Evolutionary conservation across 1,140 invertebrate species (phyloP), one percentile per base, ranked within the genome.

Genomic region (Pseudomyrmex flavicornis): DNA sequence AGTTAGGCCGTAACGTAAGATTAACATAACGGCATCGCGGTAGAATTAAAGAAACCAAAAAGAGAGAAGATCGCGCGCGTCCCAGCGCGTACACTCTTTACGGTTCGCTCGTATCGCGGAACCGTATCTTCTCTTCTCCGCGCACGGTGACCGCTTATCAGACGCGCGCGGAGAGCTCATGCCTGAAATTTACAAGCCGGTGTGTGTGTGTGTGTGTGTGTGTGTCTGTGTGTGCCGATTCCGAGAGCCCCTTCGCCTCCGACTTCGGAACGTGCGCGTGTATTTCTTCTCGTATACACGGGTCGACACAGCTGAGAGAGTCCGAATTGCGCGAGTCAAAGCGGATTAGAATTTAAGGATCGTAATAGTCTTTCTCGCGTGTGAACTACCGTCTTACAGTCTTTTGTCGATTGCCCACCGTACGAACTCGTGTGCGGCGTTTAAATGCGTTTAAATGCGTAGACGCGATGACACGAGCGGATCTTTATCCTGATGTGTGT

Each of bases 61-160:
- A 87, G 77, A 90, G 85, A 85, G 84, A 85, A 85, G 88, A 87
- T 73, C 85, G 59, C 85, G 66, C 62, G 65, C 69, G 84, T 63
- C 35, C 13, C 70, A 26, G 20, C 80, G 68, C 10, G 54, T 35
- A 73, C 17, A 17, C 26, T 54, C 61, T 62, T 35, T 58, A 58
- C 70, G 59, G 59, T 83, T 54, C 26, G 54, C 44, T 44, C 12
- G 62, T 44, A 46, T 58, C 70, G 62, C 48, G 73, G 75, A 85
- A 85, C 82, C 62, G 69, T 87, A 48, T 76, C 74, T 66, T 35
- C 73, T 85, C 85, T 35, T 35, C 35, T 35, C 35, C 35, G 35
- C 35, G 35, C 83, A 89, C 90, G 90, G 85, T 89, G 88, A 85
- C 82, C 85, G 90, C 91, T 89, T 89, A 92, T 90, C 87, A 85